Base-by-base conservation (phyloP, 1,140 invertebrate genomes). In the Philaenus spumarius region DNA sequence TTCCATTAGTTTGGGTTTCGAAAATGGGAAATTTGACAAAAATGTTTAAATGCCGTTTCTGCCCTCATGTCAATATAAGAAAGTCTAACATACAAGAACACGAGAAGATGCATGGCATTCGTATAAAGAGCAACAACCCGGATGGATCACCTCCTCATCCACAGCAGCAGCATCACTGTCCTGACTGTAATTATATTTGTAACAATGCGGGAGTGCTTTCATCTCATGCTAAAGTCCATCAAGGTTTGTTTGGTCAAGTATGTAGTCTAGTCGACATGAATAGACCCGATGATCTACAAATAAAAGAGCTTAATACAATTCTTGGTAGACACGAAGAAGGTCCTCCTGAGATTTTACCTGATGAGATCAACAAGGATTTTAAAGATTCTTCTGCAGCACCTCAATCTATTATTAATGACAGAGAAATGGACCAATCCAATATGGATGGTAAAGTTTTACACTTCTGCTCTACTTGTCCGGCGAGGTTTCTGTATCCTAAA, bases 31-130 rank as follows among this genome's bases (percentile, higher is more conserved):
- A 82, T 11, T 84, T 90, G 57, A 80, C 82, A 9, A 92, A 92
- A 72, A 89, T 94, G 82, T 86, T 87, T 64, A 90, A 90, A 67
- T 94, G 90, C 68, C 78, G 86, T 26, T 86, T 82, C 67, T 93
- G 91, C 71, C 90, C 91, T 0, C 89, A 90, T 69, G 84, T 90
- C 1, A 90, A 90, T 67, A 74, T 82, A 7, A 73, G 85, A 30
- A 84, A 86, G 73, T 82, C 84, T 30, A 90, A 90, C 69, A 86
- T 93, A 26, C 80, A 82, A n/a, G 86, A 90, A 61, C 90, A 94
- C 71, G 89, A 93, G 70, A 84, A 84, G 69, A 89, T 93, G 82
- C 90, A 93, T 71, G 77, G 77, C n/a, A 65, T 74, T 59, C 70
- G 81, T 37, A 39, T n/a, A 48, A 58, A 12, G 40, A 61, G 20